A percentile compares a stretch with the other conserved stretches of the same genome.
Evolutionary conservation across 2,113 vertebrate genomes (phyloP).

Genomic region (Neolamprologus brichardi): DNA sequence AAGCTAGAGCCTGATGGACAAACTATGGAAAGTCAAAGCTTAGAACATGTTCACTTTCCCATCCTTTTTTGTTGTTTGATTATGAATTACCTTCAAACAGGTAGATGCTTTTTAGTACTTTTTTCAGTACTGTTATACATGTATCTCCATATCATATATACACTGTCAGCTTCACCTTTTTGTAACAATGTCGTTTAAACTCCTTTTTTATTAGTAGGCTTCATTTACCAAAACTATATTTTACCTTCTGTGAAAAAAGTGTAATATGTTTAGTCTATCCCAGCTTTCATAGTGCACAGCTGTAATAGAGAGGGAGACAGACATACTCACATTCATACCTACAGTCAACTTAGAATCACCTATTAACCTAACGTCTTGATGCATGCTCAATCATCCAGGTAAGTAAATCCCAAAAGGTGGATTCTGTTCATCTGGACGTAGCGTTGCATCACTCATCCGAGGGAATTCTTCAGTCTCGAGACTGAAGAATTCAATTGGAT

Average conservation of each 20-base stretch:
- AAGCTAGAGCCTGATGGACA: background rate
- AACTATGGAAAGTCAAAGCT: background rate
- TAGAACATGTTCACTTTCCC: background rate
- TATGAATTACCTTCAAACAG: background rate
- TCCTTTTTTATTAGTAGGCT: background rate
- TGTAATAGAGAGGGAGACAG: background rate
- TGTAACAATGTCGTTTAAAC: background rate
- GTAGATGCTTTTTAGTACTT: background rate
- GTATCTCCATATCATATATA: background rate
- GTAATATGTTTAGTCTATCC: background rate
- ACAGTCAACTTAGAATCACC: background rate
- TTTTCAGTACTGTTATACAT: background rate
- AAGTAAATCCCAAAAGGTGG: background rate
- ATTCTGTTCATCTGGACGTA: background rate
- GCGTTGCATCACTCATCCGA: background rate
- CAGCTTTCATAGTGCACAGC: background rate
- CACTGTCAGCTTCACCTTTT: background rate
- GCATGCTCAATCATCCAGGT: background rate
- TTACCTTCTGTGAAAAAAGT: background rate
- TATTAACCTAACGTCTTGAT: background rate
- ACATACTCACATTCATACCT: background rate
- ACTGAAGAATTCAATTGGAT: rapidly evolving
- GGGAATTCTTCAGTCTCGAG: background rate
- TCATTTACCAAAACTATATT: background rate
- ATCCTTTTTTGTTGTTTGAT: background rate